Evolutionary conservation across 1,140 invertebrate species (phyloP).

Genomic region (Trachymyrmex septentrionalis): DNA sequence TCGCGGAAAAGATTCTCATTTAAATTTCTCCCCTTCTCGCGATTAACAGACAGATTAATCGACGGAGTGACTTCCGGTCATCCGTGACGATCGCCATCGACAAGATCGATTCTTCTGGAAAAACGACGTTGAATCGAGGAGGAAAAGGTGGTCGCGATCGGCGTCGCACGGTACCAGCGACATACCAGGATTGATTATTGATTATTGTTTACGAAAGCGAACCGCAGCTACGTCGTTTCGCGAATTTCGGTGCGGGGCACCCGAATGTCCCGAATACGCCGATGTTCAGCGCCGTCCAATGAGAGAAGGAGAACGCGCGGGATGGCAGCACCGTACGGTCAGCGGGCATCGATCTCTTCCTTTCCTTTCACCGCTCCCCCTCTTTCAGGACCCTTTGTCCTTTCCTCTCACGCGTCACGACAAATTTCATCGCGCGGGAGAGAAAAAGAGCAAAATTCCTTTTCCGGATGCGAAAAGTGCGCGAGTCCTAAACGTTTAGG

Average conservation of each 20-base stretch:
- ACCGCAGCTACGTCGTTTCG: conserved; percentile 30
- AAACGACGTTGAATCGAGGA: not conserved
- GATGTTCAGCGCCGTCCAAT: conserved; percentile 60
- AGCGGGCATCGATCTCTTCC: conserved; percentile 81
- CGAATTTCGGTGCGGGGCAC: conserved; percentile 55
- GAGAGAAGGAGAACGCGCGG: conserved; percentile 61
- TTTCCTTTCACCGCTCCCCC: conserved; percentile 21
- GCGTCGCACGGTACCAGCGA: not conserved
- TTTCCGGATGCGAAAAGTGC: conserved; percentile 76
- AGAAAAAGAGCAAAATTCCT: not conserved
- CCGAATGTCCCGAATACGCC: not conserved
- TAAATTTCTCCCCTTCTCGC: not conserved
- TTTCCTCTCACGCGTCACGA: conserved; percentile 24
- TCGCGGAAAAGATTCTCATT: not conserved
- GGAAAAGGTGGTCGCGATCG: not conserved
- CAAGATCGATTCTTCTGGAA: not conserved
- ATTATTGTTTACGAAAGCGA: conserved; percentile 3
- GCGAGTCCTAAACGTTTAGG: conserved; percentile 55
- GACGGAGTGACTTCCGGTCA: not conserved
- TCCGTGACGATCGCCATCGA: not conserved
- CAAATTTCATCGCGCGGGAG: conserved; percentile 31
- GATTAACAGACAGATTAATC: not conserved
- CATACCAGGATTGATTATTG: conserved; percentile 25
- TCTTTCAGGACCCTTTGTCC: conserved; percentile 59
- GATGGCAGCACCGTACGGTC: conserved; percentile 80